phyloP scores from a whole-genome alignment of 2,797 vertebrate species.

The Aphelocoma californica region DNA sequence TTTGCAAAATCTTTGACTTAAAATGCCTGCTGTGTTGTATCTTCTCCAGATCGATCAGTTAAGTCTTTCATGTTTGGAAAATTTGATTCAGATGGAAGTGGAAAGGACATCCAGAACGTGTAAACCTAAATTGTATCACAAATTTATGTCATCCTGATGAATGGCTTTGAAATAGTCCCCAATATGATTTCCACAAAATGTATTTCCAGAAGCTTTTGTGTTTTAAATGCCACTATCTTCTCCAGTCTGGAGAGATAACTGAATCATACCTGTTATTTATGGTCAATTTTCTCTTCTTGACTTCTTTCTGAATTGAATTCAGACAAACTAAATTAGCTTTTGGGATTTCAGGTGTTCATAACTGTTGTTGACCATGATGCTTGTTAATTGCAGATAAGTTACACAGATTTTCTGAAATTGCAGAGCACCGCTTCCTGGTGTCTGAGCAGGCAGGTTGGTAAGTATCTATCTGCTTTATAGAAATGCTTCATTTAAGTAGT shows the following conservation, averaged over 20 bases:
- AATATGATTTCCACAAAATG: background rate
- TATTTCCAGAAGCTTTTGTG: background rate
- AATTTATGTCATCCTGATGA: background rate
- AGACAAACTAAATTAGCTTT: background rate
- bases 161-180: background rate
- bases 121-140: background rate
- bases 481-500: background rate
- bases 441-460: background rate
- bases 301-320: background rate
- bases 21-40: fast-evolving
- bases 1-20: background rate
- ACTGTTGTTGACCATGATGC: background rate
- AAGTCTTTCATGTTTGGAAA: background rate
- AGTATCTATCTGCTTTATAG: background rate
- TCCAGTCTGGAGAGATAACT: background rate
- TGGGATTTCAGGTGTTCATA: background rate
- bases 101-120: background rate
- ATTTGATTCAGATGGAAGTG: background rate
- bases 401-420: background rate
- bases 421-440: background rate
- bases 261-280: background rate
- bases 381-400: background rate
- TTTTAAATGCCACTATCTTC: background rate
- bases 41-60: background rate
- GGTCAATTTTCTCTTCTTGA: background rate